Conservation (phyloP, 2,888 invertebrate genomes). For the Mesoligia furuncula region DNA sequence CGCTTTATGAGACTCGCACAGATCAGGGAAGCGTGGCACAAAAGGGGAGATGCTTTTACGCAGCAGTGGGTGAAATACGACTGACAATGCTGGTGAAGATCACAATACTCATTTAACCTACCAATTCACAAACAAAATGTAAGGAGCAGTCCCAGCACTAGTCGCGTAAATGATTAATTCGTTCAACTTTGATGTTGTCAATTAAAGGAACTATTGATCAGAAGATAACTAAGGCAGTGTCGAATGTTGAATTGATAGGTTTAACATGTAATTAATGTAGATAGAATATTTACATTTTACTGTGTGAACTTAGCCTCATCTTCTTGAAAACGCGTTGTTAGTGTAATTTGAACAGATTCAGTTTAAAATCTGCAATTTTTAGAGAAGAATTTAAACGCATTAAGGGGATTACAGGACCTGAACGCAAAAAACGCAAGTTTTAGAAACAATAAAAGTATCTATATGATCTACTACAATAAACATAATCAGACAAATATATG, state of each 20-base stretch:
- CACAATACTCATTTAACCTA: neutral
- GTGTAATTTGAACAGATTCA: neutral
- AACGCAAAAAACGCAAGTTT: no score
- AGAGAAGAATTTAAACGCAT: neutral
- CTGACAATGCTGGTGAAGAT: neutral
- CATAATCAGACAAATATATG: no score
- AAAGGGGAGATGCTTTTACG: neutral
- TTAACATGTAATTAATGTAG: conserved; percentile 32
- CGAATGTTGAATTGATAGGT: conserved; percentile 28
- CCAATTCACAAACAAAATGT: neutral
- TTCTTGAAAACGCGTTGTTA: conserved; percentile 1
- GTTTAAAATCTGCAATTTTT: neutral
- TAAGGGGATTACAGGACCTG: no score
- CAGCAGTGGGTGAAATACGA: no score
- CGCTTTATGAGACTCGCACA: neutral
- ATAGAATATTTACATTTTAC: conserved; percentile 28
- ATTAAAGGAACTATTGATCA: conserved; percentile 54
- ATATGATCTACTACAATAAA: no score
- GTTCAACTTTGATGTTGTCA: conserved; percentile 53
- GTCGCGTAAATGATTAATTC: conserved; percentile 41
- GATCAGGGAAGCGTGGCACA: neutral
- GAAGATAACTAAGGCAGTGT: conserved; percentile 39
- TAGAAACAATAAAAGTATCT: no score
- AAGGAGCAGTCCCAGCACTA: conserved; percentile 30
- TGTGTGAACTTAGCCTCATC: neutral